These are phyloP conservation scores for Bufo gargarizans DNA, from an alignment of 2,113 vertebrate species.

Conservation along the genomic window DNA sequence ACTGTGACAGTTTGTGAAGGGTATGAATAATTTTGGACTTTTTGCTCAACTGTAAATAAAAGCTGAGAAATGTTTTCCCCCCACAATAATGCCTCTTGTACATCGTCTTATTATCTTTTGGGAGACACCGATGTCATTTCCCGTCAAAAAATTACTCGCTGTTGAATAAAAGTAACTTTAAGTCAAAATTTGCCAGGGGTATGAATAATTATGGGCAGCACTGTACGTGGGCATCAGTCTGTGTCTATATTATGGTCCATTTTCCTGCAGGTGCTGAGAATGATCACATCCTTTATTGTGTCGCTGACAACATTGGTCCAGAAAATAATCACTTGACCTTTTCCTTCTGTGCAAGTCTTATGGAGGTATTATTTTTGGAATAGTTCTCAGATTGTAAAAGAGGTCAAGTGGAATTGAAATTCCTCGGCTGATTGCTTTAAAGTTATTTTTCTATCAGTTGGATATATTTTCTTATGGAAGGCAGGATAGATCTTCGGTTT, in stretches of 20 bases:
- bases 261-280: not conserved
- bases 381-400: not conserved
- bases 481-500: too few relatives aligned
- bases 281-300: conserved; percentile 21
- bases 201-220: too few relatives aligned
- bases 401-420: not conserved
- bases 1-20: too few relatives aligned
- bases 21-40: too few relatives aligned
- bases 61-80: too few relatives aligned
- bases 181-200: too few relatives aligned
- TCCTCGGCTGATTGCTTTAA: not conserved
- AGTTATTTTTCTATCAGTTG: not conserved
- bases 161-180: too few relatives aligned
- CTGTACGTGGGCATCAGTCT: not conserved
- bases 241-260: not conserved
- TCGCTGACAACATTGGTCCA: not conserved
- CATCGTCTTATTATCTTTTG: too few relatives aligned
- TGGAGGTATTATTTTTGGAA: conserved; percentile 26
- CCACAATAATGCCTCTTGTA: too few relatives aligned
- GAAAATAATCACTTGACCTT: conserved; percentile 17
- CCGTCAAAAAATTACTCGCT: too few relatives aligned
- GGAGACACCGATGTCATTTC: too few relatives aligned
- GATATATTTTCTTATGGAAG: not conserved
- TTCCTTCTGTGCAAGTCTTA: not conserved
- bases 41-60: too few relatives aligned